phyloP scores from a whole-genome alignment of 1,140 invertebrate species.

The Diplogasteroides magnus region DNA sequence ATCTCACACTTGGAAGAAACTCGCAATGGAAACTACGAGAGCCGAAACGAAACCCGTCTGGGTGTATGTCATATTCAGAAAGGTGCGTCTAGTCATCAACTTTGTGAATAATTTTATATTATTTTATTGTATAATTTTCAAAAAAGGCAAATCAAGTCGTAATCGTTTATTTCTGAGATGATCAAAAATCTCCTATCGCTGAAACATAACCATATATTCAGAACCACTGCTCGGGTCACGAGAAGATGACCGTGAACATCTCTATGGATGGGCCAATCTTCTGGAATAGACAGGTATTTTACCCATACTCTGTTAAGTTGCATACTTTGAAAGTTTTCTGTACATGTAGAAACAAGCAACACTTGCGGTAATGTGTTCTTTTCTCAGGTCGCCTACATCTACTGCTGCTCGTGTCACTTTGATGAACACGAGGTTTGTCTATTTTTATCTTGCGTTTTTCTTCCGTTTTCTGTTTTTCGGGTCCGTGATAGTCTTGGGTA shows the following conservation, averaged over 20 bases:
- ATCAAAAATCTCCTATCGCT: too few species aligned
- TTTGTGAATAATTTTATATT: too few species aligned
- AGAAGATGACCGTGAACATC: constrained; percentile 52
- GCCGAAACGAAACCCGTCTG: constrained; percentile 45
- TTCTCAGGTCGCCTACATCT: constrained; percentile 20
- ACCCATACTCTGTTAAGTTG: constrained; percentile 18
- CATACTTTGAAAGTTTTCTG: too few species aligned
- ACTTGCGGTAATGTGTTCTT: not conserved
- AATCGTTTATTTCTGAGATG: too few species aligned
- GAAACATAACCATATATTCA: not conserved
- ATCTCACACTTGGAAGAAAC: constrained; percentile 13
- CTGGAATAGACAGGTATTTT: constrained; percentile 50
- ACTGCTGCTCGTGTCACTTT: constrained; percentile 55
- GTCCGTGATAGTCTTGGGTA: too few species aligned
- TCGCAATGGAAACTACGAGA: constrained; percentile 18
- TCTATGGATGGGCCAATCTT: constrained; percentile 51
- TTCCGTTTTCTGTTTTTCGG: too few species aligned
- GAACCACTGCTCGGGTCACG: constrained; percentile 41
- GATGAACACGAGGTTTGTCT: constrained; percentile 54
- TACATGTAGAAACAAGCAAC: too few species aligned
- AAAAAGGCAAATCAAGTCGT: too few species aligned
- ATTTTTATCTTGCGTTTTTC: too few species aligned
- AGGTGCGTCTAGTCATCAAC: too few species aligned
- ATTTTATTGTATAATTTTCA: too few species aligned
- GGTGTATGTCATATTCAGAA: constrained; percentile 53